phyloP scores from a whole-genome alignment of 2,797 vertebrate species.

The Fistularia tabacaria region DNA sequence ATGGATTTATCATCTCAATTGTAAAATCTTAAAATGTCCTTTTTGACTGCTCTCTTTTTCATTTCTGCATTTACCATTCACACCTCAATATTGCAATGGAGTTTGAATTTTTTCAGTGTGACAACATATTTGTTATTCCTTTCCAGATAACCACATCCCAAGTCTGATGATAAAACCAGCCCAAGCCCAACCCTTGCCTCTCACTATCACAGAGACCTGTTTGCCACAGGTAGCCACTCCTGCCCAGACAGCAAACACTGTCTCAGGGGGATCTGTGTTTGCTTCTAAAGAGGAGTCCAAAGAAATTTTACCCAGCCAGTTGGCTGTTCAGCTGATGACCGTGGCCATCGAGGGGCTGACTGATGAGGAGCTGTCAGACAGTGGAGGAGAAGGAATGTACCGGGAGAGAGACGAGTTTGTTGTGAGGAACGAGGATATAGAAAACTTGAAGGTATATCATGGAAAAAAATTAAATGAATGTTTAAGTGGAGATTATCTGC shows the following conservation, averaged over 20 bases:
- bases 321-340: conserved; percentile 78
- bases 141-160: conserved; percentile 59
- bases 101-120: not conserved
- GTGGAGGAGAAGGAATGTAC: conserved; percentile 97
- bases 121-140: conserved; percentile 5
- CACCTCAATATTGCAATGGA: too few species aligned
- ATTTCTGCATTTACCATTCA: too few species aligned
- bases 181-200: conserved; percentile 58
- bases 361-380: conserved; percentile 91
- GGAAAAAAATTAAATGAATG: not conserved
- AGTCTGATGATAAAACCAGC: conserved; percentile 73
- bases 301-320: conserved; percentile 67
- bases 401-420: conserved; percentile 97
- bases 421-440: conserved; percentile 96
- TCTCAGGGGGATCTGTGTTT: conserved; percentile 48
- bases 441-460: conserved; percentile 84
- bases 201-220: conserved; percentile 58
- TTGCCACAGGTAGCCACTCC: conserved; percentile 61
- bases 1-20: too few species aligned
- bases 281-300: conserved; percentile 69
- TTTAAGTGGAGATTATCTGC: not conserved
- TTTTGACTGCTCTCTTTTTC: too few species aligned
- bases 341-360: conserved; percentile 91
- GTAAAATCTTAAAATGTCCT: too few species aligned
- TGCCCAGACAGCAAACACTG: conserved; percentile 26